These are phyloP conservation scores for Tethea ocularis DNA, from an alignment of 2,888 invertebrate genomes.

Conservation along the genomic window DNA sequence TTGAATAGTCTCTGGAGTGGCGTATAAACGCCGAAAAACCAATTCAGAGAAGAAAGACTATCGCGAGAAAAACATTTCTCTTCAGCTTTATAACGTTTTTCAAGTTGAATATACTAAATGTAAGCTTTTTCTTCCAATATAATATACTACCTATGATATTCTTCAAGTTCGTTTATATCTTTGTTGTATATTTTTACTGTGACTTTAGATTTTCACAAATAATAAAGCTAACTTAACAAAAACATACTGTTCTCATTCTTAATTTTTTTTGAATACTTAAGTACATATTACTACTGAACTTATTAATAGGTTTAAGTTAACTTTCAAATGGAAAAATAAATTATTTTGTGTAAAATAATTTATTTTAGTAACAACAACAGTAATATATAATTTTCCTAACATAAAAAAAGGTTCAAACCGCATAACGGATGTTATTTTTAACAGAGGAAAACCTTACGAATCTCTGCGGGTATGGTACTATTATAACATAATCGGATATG, in stretches of 20 bases:
- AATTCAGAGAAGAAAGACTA: slow-evolving; percentile 4
- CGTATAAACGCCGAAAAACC: slow-evolving; percentile 6
- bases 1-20: slow-evolving; percentile 10
- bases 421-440: neutral
- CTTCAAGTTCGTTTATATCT: no score
- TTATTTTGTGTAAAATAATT: no score
- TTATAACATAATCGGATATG: slow-evolving; percentile 25
- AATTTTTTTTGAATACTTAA: no score
- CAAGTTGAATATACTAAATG: neutral
- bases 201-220: no score
- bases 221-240: no score
- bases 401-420: neutral
- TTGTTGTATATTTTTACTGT: no score
- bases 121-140: neutral
- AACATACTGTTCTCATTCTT: no score
- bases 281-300: no score
- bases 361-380: no score
- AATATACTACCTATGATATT: neutral
- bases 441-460: slow-evolving; percentile 12
- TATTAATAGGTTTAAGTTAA: no score
- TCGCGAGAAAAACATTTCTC: neutral
- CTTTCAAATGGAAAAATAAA: no score
- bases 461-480: slow-evolving; percentile 16
- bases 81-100: neutral
- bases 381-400: neutral